phyloP scores from a whole-genome alignment of 2,888 invertebrate species.

The Rhodophaea formosa region DNA sequence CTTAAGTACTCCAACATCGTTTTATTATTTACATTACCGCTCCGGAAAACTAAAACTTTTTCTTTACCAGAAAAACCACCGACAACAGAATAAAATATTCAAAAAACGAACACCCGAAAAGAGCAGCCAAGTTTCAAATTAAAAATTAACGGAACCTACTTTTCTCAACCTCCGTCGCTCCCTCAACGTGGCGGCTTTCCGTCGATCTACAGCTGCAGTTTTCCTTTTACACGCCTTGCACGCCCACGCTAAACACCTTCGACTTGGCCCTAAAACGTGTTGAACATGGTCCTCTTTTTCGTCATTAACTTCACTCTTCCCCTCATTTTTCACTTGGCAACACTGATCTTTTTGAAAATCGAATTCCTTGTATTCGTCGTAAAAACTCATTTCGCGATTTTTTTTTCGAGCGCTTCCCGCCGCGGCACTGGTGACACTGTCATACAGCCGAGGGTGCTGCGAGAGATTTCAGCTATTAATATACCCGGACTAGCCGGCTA shows the following conservation, averaged over 20 bases:
- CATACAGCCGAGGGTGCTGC: conserved; percentile 62
- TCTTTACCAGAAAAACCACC: background rate
- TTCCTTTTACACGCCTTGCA: conserved; percentile 99
- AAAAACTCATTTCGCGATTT: conserved; percentile 32
- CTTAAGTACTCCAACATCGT: no score
- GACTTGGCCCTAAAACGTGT: conserved; percentile 78
- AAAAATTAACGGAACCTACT: conserved; percentile 74
- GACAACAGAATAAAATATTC: conserved; percentile 9
- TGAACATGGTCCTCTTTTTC: conserved; percentile 67
- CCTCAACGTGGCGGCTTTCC: conserved; percentile 98
- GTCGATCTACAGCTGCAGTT: conserved; percentile 95
- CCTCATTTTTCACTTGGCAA: conserved; percentile 63
- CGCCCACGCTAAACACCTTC: conserved; percentile 96
- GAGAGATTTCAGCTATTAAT: conserved; percentile 77
- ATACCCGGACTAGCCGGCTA: conserved; percentile 64
- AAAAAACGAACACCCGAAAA: conserved; percentile 6
- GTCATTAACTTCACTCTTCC: conserved; percentile 42
- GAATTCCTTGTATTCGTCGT: conserved; percentile 45
- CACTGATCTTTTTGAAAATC: conserved; percentile 48
- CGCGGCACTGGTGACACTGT: conserved; percentile 66
- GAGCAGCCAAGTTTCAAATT: conserved; percentile 4
- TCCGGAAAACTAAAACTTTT: background rate
- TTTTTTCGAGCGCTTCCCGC: conserved; percentile 66
- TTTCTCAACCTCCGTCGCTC: conserved; percentile 96
- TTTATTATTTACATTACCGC: background rate